phyloP scores from a whole-genome alignment of 2,888 invertebrate genomes.

The Chelonus formosanus region DNA sequence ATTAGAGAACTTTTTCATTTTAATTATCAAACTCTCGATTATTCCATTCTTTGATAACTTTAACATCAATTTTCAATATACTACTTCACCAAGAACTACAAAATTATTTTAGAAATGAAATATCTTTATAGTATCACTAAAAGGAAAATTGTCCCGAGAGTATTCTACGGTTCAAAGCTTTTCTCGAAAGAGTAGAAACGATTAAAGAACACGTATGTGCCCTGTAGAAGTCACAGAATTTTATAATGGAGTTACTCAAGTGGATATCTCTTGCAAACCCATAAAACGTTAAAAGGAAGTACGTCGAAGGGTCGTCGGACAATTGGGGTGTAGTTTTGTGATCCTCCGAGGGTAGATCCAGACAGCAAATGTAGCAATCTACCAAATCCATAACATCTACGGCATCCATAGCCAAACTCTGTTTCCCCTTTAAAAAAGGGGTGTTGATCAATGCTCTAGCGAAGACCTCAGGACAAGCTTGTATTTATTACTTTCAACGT shows the following conservation, averaged over 20 bases:
- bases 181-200: not conserved
- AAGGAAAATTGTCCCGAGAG: not conserved
- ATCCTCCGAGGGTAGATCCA: not conserved
- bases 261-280: conserved; percentile 33
- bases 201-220: conserved; percentile 12
- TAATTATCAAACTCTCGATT: too few relatives aligned
- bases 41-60: too few relatives aligned
- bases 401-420: conserved; percentile 12
- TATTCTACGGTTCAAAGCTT: conserved; percentile 7
- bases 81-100: too few relatives aligned
- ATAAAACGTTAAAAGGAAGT: conserved; percentile 32
- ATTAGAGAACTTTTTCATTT: too few relatives aligned
- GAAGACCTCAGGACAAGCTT: conserved; percentile 29
- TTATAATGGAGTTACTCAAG: conserved; percentile 36
- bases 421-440: conserved; percentile 14
- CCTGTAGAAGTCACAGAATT: conserved; percentile 30
- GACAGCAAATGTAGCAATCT: conserved; percentile 7
- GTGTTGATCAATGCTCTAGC: conserved; percentile 31
- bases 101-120: not conserved
- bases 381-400: not conserved
- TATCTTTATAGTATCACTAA: not conserved
- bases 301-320: conserved; percentile 19
- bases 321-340: not conserved
- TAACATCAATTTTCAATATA: too few relatives aligned
- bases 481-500: conserved; percentile 31